phyloP scores from a whole-genome alignment of 2,888 invertebrate species.

The Drosophila anomelani region DNA sequence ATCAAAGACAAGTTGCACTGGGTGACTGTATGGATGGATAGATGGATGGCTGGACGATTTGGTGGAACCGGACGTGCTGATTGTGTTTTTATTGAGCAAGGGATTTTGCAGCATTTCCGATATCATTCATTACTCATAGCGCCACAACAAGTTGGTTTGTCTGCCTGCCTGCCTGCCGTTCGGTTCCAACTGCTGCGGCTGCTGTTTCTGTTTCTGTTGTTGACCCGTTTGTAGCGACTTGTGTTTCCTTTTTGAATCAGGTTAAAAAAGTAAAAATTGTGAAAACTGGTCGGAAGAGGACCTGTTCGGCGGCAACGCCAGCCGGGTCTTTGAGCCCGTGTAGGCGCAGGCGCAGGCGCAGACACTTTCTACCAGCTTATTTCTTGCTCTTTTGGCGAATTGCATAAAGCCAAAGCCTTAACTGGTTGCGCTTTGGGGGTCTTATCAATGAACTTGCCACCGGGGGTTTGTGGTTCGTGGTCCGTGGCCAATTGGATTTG shows the following conservation, averaged over 20 bases:
- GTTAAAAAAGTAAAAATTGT: slow-evolving; percentile 67
- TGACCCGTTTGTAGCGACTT: slow-evolving; percentile 55
- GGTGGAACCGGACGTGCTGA: slow-evolving; percentile 56
- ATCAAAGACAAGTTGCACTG: slow-evolving; percentile 33
- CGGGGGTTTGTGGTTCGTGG: neutral
- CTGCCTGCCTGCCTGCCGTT: neutral
- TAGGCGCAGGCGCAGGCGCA: slow-evolving; percentile 18
- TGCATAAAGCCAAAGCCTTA: slow-evolving; percentile 38
- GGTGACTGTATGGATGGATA: slow-evolving; percentile 2
- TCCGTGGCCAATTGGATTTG: slow-evolving; percentile 66
- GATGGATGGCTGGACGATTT: slow-evolving; percentile 1
- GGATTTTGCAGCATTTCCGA: slow-evolving; percentile 71
- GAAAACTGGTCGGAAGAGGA: slow-evolving; percentile 69
- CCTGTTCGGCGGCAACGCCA: slow-evolving; percentile 36
- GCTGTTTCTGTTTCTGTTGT: slow-evolving; percentile 8
- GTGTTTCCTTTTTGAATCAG: slow-evolving; percentile 73
- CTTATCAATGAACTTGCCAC: slow-evolving; percentile 72
- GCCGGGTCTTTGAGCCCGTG: slow-evolving; percentile 43
- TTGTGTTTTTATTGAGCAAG: slow-evolving; percentile 46
- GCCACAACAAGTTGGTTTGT: slow-evolving; percentile 8
- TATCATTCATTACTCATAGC: slow-evolving; percentile 60
- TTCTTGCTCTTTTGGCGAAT: slow-evolving; percentile 16
- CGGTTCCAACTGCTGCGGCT: slow-evolving; percentile 19
- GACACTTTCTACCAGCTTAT: slow-evolving; percentile 67
- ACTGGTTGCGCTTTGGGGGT: slow-evolving; percentile 43